Base-by-base conservation (phyloP, 2,888 invertebrate genomes). In the Palloptera scutellata region DNA sequence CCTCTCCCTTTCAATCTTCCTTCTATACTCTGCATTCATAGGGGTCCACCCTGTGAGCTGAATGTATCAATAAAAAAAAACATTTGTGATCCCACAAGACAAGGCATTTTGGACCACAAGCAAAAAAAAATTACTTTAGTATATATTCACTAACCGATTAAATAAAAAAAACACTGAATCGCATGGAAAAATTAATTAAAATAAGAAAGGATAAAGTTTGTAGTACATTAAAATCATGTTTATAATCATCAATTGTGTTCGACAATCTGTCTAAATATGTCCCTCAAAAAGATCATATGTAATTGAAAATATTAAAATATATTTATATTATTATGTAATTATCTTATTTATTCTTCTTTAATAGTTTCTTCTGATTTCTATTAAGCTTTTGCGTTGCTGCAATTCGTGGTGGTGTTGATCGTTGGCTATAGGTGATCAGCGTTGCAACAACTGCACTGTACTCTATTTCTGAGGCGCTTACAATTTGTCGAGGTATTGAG, bases 401-500 rank as follows among this genome's bases (percentile, higher is more conserved):
- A 6, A 61, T 61, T 5, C 20, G 60, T 45, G 41, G 45, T 10
- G 52, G 12, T 52, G 57, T 19, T 67, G 30, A n/a, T 54, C 17
- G 19, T 30, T 13, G 15, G 45, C 45, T 60, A 48, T 45, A 51
- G 43, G 6, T 30, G 30, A 30, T 30, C 52, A 43, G 42, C 13
- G 53, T 30, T 55, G 41, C 57, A 40, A 48, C 40, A 53, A 65
- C 59, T 45, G 54, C 42, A 45, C 30, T 41, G 43, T 51, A 61
- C 45, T 41, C 57, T 54, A n/a, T 45, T 58, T 6, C 13, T 42
- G 30, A 30, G 40, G 19, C 64, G 69, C 65, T 96, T 98, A 99
- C 92, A 99, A 89, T 89, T 99, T 99, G 90, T 99, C 99, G 88
- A 98, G 89, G 87, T 96, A 99, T 89, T 95, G 93, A 83, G 92